Conservation (phyloP, 2,888 invertebrate species). For the Eristalis arbustorum region DNA sequence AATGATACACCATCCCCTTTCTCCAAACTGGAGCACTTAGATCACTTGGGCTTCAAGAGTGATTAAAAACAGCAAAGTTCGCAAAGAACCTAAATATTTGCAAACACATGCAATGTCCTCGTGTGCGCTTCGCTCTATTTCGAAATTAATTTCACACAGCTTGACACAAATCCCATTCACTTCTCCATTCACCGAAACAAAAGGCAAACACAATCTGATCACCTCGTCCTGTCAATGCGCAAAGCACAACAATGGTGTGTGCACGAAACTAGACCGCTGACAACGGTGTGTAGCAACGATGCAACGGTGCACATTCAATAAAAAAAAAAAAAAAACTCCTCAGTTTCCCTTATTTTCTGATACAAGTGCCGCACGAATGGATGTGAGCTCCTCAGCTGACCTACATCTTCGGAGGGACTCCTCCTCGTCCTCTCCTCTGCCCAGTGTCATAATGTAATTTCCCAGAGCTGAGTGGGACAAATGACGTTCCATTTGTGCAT, state of each 20-base stretch:
- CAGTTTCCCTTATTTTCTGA: conserved; percentile 22
- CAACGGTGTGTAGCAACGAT: conserved; percentile 19
- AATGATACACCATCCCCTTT: no score
- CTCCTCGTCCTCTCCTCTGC: neutral
- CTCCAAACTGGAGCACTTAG: no score
- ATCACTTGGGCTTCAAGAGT: neutral
- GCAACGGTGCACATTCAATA: conserved; percentile 36
- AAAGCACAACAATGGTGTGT: conserved; percentile 13
- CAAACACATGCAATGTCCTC: neutral
- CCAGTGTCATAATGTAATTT: conserved; percentile 53
- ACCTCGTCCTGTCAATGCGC: conserved; percentile 34
- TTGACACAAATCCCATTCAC: neutral
- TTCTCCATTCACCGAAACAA: conserved; percentile 5
- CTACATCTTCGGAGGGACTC: conserved; percentile 18
- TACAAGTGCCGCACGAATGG: conserved; percentile 33
- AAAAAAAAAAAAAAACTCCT: no score
- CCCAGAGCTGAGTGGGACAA: conserved; percentile 57
- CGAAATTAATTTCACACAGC: conserved; percentile 4
- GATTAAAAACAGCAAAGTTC: neutral
- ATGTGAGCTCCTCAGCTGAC: conserved; percentile 48
- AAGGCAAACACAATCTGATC: conserved; percentile 17
- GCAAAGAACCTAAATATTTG: neutral
- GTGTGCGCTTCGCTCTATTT: neutral
- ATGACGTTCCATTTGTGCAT: conserved; percentile 42
- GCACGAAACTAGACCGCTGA: conserved; percentile 18